Base-by-base conservation (phyloP, 2,888 invertebrate genomes). In the Margaritifera margaritifera region DNA sequence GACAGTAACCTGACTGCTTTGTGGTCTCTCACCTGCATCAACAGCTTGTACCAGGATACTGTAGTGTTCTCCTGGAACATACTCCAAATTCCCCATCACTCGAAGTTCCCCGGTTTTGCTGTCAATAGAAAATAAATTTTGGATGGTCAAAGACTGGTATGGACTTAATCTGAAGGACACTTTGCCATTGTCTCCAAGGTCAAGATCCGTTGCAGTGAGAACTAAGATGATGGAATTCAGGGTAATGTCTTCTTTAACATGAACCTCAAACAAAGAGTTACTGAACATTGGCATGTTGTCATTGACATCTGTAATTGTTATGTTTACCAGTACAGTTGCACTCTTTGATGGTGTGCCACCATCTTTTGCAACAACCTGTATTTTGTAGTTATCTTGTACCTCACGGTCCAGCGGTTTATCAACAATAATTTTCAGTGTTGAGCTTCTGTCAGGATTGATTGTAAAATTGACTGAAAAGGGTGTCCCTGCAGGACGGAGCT, bases 121-220 rank as follows among this genome's bases (percentile, higher is more conserved):
- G 64, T 87, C 77, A 19, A 86, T 70, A 8, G 68, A 59, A 70
- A 84, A 86, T 64, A 79, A 74, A 31, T 74, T 71, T 50, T 74
- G 68, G 20, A 83, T 77, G 11, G 71, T 65, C 31, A 74, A 72
- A 3, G 79, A 65, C 56, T 84, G 84, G 52, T 79, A 66, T 5
- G 76, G 62, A 60, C 78, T 82, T 6, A 88, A 89, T 81, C 88
- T 88, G 82, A 91, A 92, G 24, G 85, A 78, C 19, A 92, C 86
- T 65, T 91, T 88, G 4, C 90, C 94, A 87, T 97, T 97, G 6
- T 92, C 92, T 8, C 96, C 97, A 77, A 94, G 92, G 86, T 98
- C 98, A 52, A 92, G 92, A 87, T 98, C 98, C 8, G 92, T 93
- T 0, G 98, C 97, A n/a, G 93, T 92, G 0, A 98, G 94, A 50